Conservation (phyloP, 2,797 vertebrate genomes). For the Pterois miles region DNA sequence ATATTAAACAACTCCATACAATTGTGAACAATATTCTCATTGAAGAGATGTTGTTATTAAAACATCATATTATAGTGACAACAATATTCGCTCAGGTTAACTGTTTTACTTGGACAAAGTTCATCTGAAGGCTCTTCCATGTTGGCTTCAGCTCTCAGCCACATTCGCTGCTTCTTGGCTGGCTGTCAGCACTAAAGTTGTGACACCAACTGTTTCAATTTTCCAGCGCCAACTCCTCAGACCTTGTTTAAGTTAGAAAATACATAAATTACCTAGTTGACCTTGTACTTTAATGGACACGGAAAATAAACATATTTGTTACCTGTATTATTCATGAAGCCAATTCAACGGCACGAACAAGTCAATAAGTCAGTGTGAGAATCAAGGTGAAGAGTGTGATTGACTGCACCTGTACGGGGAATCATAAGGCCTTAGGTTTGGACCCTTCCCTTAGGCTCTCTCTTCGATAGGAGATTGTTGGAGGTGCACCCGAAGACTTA, state of each 20-base stretch:
- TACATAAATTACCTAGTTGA: constrained; percentile 63
- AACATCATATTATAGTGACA: not conserved
- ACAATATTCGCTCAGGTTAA: not conserved
- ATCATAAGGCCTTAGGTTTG: constrained; percentile 60
- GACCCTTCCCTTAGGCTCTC: constrained; percentile 67
- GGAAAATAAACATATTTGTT: constrained; percentile 73
- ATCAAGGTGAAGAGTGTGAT: constrained; percentile 76
- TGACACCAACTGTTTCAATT: constrained; percentile 33
- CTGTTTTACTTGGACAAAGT: not conserved
- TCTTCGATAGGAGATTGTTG: constrained; percentile 42
- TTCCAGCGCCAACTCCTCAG: constrained; percentile 22
- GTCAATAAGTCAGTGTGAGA: constrained; percentile 74
- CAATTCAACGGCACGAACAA: constrained; percentile 63
- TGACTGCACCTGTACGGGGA: constrained; percentile 60
- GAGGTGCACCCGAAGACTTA: constrained; percentile 51
- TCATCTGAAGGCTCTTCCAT: not conserved
- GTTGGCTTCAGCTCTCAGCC: not conserved
- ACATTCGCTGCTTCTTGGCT: constrained; percentile 2
- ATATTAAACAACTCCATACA: not conserved
- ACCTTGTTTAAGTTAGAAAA: constrained; percentile 62
- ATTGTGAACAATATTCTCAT: not conserved
- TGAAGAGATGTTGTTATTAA: not conserved
- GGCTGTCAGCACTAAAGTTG: constrained; percentile 8
- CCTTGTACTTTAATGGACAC: constrained; percentile 67
- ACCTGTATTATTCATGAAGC: constrained; percentile 77